Base-by-base conservation (phyloP, 2,113 vertebrate genomes). In the Prinia subflava region DNA sequence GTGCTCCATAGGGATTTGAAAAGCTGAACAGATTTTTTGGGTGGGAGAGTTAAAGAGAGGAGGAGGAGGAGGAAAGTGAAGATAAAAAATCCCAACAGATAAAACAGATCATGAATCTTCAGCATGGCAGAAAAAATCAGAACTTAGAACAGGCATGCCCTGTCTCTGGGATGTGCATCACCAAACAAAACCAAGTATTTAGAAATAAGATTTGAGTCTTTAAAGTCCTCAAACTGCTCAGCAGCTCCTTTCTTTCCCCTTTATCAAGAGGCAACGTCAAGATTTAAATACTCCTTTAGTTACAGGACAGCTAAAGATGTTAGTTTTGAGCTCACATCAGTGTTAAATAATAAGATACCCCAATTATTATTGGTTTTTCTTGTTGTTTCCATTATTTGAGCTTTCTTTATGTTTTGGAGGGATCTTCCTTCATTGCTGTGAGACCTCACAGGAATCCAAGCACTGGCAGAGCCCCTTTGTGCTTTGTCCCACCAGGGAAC, bases 1-100 rank as follows among this genome's bases (percentile, higher is more conserved):
- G 23, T 60, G 12, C 69, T 82, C 62, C 2, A 10, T 1, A 52
- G 24, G 30, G 28, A 75, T 78, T 75, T 90, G 37, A 64, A 68
- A 90, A 90, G 52, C 60, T 86, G 69, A 93, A 70, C 79, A 96
- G 83, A 44, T 93, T 83, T 81, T 92, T 92, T 56, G 39, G 27
- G 69, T 20, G 4, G 76, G 68, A 74, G 7, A 53, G 16, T 55
- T 89, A 39, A 71, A 67, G 52, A 42, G 50, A 78, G 19, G 27
- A 86, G 67, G 56, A 85, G n/a, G 5, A 94, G 62, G 35, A 84
- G 18, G 87, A 76, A 57, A 20, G 19, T 50, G 55, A 77, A 74
- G 44, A 35, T 24, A 47, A 78, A 79, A 73, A 95, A 44, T 73
- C 30, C 35, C 67, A 77, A 15, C 1, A 85, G 78, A 85, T 71